These are phyloP conservation scores for Pachydiplax longipennis DNA, from an alignment of 2,888 invertebrate genomes.

Conservation along the genomic window DNA sequence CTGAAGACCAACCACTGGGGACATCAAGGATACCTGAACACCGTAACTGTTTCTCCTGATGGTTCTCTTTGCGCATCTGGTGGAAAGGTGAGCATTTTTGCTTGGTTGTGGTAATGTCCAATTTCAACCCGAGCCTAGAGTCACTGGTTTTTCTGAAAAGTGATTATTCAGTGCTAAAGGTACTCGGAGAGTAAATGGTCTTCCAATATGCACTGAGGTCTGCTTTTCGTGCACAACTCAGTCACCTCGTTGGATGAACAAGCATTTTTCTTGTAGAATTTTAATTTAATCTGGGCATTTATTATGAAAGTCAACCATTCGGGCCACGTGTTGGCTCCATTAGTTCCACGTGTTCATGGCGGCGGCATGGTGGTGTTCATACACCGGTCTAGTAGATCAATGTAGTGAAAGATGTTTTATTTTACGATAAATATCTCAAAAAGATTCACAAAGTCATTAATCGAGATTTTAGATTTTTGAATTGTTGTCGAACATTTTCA, in stretches of 20 bases:
- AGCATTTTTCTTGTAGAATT: background rate
- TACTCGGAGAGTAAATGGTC: background rate
- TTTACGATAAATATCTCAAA: no score
- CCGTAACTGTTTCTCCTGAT: conserved; percentile 98
- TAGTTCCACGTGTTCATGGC: no score
- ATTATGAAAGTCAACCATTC: background rate
- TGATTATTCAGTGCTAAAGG: background rate
- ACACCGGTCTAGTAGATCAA: no score
- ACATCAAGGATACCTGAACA: conserved; percentile 96
- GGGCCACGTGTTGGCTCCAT: no score
- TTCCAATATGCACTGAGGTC: conserved; percentile 20
- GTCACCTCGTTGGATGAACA: conserved; percentile 29
- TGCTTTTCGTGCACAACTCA: background rate
- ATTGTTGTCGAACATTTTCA: no score
- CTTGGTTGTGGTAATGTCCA: background rate
- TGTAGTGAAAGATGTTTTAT: no score
- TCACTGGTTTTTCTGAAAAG: conserved; percentile 1
- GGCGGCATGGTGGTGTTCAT: no score
- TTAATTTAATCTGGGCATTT: no score
- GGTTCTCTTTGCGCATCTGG: conserved; percentile 99
- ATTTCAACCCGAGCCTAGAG: conserved; percentile 10
- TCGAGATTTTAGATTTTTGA: no score
- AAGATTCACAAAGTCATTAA: no score
- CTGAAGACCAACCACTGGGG: conserved; percentile 98
- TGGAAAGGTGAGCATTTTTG: conserved; percentile 73